Evolutionary conservation across 2,888 invertebrate genomes (phyloP).

Genomic region (Leptopilina drosophilae): DNA sequence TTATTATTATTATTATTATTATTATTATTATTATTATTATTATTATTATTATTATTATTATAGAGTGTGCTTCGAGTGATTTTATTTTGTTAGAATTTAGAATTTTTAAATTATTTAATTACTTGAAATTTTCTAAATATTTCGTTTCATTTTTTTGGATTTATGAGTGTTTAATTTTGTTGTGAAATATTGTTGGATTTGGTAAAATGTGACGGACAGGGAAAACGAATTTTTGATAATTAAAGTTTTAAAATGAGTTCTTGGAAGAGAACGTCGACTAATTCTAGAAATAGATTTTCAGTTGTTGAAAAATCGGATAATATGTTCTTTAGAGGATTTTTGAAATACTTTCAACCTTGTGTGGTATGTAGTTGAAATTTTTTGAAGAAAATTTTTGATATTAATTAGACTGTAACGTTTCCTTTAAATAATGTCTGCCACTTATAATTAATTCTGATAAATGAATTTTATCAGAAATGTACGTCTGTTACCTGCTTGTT

Average conservation of each 20-base stretch:
- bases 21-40: background rate
- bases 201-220: background rate
- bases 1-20: background rate
- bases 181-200: background rate
- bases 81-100: background rate
- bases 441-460: background rate
- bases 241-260: background rate
- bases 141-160: background rate
- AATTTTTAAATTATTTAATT: background rate
- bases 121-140: background rate
- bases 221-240: background rate
- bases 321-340: conserved; percentile 54
- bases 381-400: background rate
- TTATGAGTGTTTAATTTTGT: background rate
- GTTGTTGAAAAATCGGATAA: conserved; percentile 44
- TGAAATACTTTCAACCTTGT: conserved; percentile 56
- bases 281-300: background rate
- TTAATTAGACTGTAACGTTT: background rate
- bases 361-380: conserved; percentile 48
- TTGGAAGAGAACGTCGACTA: background rate
- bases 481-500: conserved; percentile 5
- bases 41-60: background rate
- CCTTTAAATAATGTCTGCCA: conserved; percentile 8
- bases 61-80: background rate
- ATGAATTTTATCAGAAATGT: conserved; percentile 16